These are phyloP conservation scores for Parasteatoda tepidariorum DNA, from an alignment of 1,140 invertebrate genomes.

Conservation along the genomic window DNA sequence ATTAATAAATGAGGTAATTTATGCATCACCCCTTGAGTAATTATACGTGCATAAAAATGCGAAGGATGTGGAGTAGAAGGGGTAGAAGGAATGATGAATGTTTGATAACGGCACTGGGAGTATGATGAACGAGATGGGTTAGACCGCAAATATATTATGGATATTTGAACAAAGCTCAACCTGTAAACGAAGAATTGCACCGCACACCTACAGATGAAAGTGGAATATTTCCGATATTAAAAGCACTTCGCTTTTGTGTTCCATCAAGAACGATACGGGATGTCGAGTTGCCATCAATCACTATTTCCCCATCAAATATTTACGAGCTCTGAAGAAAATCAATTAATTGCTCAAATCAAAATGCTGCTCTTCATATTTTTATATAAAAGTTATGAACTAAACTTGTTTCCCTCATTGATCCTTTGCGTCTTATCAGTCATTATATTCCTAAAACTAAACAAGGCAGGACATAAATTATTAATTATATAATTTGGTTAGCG, in stretches of 20 bases:
- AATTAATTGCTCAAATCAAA: too few species aligned
- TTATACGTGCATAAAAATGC: slow-evolving; percentile 61
- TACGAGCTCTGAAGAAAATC: too few species aligned
- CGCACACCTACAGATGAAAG: slow-evolving; percentile 31
- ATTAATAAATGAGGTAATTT: too few species aligned
- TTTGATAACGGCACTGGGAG: slow-evolving; percentile 51
- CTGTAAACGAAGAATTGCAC: slow-evolving; percentile 47
- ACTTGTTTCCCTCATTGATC: too few species aligned
- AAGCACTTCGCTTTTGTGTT: slow-evolving; percentile 5
- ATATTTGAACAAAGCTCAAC: slow-evolving; percentile 57
- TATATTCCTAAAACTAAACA: too few species aligned
- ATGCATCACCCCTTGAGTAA: slow-evolving; percentile 33
- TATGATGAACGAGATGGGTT: slow-evolving; percentile 58
- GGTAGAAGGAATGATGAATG: slow-evolving; percentile 52
- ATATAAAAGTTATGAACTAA: too few species aligned
- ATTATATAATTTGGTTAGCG: too few species aligned
- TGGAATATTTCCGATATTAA: slow-evolving; percentile 50
- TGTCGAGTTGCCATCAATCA: neutral
- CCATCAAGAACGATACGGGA: slow-evolving; percentile 14
- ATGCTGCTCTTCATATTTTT: too few species aligned
- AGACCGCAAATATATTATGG: slow-evolving; percentile 60
- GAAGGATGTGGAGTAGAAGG: slow-evolving; percentile 25
- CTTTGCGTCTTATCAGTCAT: too few species aligned
- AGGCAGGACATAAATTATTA: too few species aligned
- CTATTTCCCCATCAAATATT: too few species aligned